Base-by-base conservation (phyloP, 2,888 invertebrate species). In the Cephus spinipes region DNA sequence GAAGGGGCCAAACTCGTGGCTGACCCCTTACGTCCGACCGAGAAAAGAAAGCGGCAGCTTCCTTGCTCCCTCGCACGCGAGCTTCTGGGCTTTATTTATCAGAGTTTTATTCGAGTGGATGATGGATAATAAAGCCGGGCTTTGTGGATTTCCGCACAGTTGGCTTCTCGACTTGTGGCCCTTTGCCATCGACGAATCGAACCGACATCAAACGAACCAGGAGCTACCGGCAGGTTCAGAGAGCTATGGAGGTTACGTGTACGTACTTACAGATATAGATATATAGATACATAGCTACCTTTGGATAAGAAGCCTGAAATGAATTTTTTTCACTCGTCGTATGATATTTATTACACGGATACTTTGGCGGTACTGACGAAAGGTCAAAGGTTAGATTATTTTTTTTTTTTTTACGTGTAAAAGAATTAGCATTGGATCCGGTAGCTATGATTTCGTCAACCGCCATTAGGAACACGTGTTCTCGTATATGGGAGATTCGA, bases 91-190 rank as follows among this genome's bases (percentile, higher is more conserved):
- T 77, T 77, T 77, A 77, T 77, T 77, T 77, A 77, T 75, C 74
- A 69, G 77, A 74, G 77, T 77, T 77, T 77, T 77, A 77, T 77
- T 77, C 77, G 77, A 77, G 77, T 77, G 77, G 77, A 77, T 77
- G 77, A 77, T 77, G 77, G 77, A 77, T 77, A 77, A 77, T 77
- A 77, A 77, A 77, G 77, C 77, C 74, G 71, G 71, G 77, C 77
- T 77, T 77, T 77, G 77, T 77, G 77, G 77, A 71, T 77, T 77
- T 77, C 77, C 77, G 77, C 77, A 34, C 77, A 77, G 77, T 77
- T 77, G 77, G 77, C 77, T 77, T 69, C 75, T 71, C 75, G 77
- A 77, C 77, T 77, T 77, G 75, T 77, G 77, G 77, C 77, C 77
- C 77, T 77, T 74, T 71, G 36, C 75, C 71, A 36, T 74, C 74